A percentile compares a stretch with the other conserved stretches of the same genome.
Evolutionary conservation across 2,113 vertebrate species (phyloP).

Genomic region (Datnioides undecimradiatus): DNA sequence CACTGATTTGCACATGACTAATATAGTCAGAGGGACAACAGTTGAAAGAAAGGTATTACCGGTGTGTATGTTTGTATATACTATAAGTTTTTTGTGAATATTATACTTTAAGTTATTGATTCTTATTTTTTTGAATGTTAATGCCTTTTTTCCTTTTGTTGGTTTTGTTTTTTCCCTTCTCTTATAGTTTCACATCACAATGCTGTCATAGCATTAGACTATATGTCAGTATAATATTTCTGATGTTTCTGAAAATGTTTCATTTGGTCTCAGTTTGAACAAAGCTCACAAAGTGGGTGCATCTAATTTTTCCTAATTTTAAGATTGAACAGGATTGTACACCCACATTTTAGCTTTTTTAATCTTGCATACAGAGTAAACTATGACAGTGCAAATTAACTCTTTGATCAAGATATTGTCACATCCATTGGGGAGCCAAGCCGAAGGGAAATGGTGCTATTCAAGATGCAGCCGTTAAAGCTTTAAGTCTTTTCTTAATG

Average conservation of each 20-base stretch:
- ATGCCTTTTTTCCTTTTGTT: background rate
- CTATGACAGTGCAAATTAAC: slow-evolving; percentile 60
- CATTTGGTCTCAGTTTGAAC: background rate
- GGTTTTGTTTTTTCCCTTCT: background rate
- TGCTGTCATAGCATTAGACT: background rate
- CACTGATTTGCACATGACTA: background rate
- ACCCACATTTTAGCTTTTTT: background rate
- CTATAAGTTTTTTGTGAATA: background rate
- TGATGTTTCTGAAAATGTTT: background rate
- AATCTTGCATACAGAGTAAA: slow-evolving; percentile 39
- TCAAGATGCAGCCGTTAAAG: slow-evolving; percentile 53
- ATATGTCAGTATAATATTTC: background rate
- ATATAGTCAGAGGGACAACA: background rate
- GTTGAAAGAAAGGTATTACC: slow-evolving; percentile 33
- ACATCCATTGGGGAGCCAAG: slow-evolving; percentile 51
- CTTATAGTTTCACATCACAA: background rate
- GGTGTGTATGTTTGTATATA: background rate
- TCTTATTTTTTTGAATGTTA: background rate
- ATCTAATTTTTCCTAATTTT: background rate
- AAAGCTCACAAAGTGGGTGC: background rate
- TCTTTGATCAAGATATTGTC: slow-evolving; percentile 76
- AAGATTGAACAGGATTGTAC: background rate
- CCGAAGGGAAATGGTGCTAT: slow-evolving; percentile 47
- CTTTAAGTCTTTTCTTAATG: slow-evolving; percentile 34
- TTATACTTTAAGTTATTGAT: background rate